Conservation (phyloP, 2,888 invertebrate species). For the Ommatoiulus sabulosus region DNA sequence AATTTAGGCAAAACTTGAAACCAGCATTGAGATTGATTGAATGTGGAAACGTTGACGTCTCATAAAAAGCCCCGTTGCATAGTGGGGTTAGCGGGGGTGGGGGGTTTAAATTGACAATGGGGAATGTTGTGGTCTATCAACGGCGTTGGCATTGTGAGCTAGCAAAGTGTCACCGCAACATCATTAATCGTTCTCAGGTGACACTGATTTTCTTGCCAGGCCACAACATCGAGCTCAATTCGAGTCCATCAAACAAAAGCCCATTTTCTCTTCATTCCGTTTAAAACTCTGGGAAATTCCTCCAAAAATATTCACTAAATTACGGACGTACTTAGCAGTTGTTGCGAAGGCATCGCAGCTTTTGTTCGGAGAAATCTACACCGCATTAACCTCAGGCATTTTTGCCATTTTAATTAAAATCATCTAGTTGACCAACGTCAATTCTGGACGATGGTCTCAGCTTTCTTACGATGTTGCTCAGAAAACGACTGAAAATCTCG, state of each 20-base stretch:
- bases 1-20: too few relatives aligned
- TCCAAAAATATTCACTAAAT: background rate
- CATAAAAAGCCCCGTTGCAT: background rate
- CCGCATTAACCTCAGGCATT: background rate
- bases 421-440: background rate
- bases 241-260: slow-evolving; percentile 15
- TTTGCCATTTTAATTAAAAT: background rate
- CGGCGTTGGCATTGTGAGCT: background rate
- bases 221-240: background rate
- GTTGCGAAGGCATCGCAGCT: too few relatives aligned
- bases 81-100: background rate
- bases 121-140: slow-evolving; percentile 39
- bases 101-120: background rate
- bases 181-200: slow-evolving; percentile 22
- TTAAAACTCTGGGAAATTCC: background rate
- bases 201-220: slow-evolving; percentile 22
- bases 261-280: background rate
- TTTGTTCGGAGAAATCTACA: background rate
- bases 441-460: background rate
- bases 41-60: too few relatives aligned
- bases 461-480: too few relatives aligned
- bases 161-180: background rate
- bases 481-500: too few relatives aligned
- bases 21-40: too few relatives aligned
- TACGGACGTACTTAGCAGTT: background rate